A percentile compares a stretch with the other conserved stretches of the same genome.
Evolutionary conservation across 2,797 vertebrate species (phyloP).

Genomic region (Gouania willdenowi): DNA sequence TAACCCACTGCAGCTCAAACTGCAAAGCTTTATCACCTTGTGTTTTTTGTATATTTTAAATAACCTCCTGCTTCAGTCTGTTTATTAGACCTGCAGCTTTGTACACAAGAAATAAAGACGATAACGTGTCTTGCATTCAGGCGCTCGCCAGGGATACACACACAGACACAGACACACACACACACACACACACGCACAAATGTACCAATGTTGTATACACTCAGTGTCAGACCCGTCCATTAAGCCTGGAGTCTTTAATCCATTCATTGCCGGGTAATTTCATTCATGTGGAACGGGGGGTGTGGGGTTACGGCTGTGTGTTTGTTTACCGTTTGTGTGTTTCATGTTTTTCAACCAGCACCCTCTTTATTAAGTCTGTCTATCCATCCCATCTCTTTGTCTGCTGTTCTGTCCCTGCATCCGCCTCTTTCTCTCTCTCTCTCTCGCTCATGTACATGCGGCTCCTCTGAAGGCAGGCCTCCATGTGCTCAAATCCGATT

Average conservation of each 20-base stretch:
- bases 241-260: conserved; percentile 13
- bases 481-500: conserved; percentile 76
- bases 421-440: conserved; percentile 64
- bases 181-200: background rate
- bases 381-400: too few relatives aligned
- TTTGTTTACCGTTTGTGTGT: background rate
- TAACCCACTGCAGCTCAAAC: too few relatives aligned
- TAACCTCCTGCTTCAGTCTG: too few relatives aligned
- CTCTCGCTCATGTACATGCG: conserved; percentile 78
- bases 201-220: background rate
- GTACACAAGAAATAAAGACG: too few relatives aligned
- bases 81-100: too few relatives aligned
- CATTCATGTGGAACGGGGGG: conserved; percentile 7
- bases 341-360: conserved; percentile 4
- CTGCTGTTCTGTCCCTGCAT: too few relatives aligned
- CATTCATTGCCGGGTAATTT: conserved; percentile 17
- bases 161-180: background rate
- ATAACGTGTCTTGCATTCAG: too few relatives aligned
- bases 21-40: too few relatives aligned
- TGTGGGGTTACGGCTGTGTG: background rate
- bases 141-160: too few relatives aligned
- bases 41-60: too few relatives aligned
- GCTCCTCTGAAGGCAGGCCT: conserved; percentile 77
- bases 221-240: conserved; percentile 5
- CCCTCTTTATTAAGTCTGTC: background rate